Evolutionary conservation across 2,797 vertebrate species (phyloP), one percentile per base, ranked within the genome.

Genomic region (Pitangus sulphuratus): DNA sequence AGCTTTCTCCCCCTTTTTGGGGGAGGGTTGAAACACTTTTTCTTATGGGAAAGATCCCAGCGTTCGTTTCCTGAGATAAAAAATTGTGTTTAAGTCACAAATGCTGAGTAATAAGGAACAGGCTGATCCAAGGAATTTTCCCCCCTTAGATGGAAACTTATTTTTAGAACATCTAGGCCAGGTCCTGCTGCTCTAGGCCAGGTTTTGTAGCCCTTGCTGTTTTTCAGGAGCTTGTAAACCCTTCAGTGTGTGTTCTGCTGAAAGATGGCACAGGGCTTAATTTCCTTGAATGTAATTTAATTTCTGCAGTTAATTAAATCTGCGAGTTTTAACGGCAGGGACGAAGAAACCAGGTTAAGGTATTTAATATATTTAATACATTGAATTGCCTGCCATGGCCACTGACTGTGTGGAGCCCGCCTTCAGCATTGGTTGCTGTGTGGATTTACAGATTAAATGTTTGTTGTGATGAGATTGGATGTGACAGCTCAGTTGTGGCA

Each of bases 191-290:
- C 44, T 45, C 20, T 47, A 3, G 71, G n/a, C 89, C 84, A 70
- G 75, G 54, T 80, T 87, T 93, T 90, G n/a, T n/a, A 77, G 24
- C n/a, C 31, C 87, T 95, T 96, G 62, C 31, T 72, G 10, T 19
- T 89, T 84, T 88, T 90, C 56, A 84, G 75, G 64, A 35, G 31
- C 61, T 95, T 86, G 4, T 45, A 74, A 79, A 65, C 50, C 48
- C 78, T 69, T 76, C 65, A 35, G 50, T 17, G 37, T 94, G 21
- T 79, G 3, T 66, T 71, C 60, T 85, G 39, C 39, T 53, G 83
- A 35, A 93, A 40, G 72, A 70, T 40, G 35, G 50, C 79, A 16
- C 13, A 80, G 40, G 13, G 66, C 84, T 88, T 54, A 16, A 31
- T 51, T 66, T 72, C 30, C 16, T 87, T 56, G 6, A 24, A 8